Percentiles rank a stretch among this genome's conserved stretches.
These are phyloP conservation scores for Clanis bilineata DNA, from an alignment of 2,888 invertebrate genomes.

Conservation along the genomic window DNA sequence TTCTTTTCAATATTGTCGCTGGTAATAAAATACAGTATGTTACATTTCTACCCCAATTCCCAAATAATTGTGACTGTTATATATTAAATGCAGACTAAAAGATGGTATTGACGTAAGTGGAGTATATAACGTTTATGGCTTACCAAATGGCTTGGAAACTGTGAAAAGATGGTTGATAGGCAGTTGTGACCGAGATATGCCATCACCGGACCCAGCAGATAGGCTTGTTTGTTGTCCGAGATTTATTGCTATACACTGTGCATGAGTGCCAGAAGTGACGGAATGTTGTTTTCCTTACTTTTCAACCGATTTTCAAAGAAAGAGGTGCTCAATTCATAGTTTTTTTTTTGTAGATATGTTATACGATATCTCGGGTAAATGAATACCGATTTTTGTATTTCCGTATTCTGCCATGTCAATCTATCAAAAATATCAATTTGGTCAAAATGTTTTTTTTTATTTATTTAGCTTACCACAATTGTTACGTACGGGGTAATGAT, in stretches of 20 bases:
- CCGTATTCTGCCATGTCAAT: no score
- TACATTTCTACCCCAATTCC: no score
- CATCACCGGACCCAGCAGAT: slow-evolving; percentile 41
- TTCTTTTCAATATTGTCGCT: neutral
- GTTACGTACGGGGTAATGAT: no score
- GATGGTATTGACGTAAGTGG: slow-evolving; percentile 9
- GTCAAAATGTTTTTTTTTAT: no score
- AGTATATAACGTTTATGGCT: slow-evolving; percentile 49
- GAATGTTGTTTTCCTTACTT: neutral
- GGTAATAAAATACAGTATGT: no score
- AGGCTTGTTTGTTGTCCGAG: slow-evolving; percentile 58
- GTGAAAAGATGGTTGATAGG: slow-evolving; percentile 63
- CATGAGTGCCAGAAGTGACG: neutral
- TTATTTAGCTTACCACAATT: no score
- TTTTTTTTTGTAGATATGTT: no score
- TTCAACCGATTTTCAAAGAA: no score
- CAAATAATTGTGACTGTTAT: neutral
- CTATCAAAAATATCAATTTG: no score
- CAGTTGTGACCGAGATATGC: slow-evolving; percentile 44
- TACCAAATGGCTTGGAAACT: slow-evolving; percentile 70
- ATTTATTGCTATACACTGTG: slow-evolving; percentile 61
- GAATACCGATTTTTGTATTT: no score
- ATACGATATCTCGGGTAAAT: no score
- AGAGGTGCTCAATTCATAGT: no score
- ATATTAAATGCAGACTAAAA: neutral